Evolutionary conservation across 2,797 vertebrate genomes (phyloP), one percentile per base, ranked within the genome.

Genomic region (Paramormyrops hopkinsi): DNA sequence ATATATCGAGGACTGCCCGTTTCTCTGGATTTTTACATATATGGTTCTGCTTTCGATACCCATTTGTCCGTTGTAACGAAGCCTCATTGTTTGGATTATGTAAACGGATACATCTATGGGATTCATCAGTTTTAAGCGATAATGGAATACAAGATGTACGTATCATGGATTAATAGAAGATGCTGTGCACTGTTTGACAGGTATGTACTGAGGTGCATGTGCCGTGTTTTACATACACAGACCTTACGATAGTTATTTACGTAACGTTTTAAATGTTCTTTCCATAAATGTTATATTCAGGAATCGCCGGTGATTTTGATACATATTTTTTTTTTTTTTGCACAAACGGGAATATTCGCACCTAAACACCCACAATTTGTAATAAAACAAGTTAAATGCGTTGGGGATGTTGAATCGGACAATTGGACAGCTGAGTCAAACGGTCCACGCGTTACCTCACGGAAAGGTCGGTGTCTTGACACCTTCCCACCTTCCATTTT

Each of bases 11-110:
- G 85, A 25, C 22, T 41, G 11, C 25, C 33, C 4, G 59, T 41
- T 88, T 54, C 53, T 84, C 53, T 79, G 73, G 73, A 79, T 37
- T 79, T 79, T 41, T 79, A 79, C 37, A 44, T 17, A 44, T 44
- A 6, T 79, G 0, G 37, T 83, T 79, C 33, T 87, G 65, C 86
- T n/a, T 62, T 62, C 84, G 22, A 22, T 79, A 22, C 51, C 37
- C 37, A 4, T 44, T 44, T 65, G 41, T 29, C n/a, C 44, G 62
- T 12, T 6, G 37, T 51, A 89, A 65, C n/a, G 54, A 11, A 62
- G 69, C 41, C 88, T 89, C 41, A 14, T 11, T 50, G 1, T 69
- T 17, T 86, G 89, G 89, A 89, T 86, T 86, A 89, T 73, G 59
- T 4, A 50, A n/a, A 33, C 33, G 79, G 44, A 84, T 50, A 22